Percentiles rank a stretch among this genome's conserved stretches.
Evolutionary conservation across 2,888 invertebrate genomes (phyloP).

Genomic region (Lycocerus yunnanus): DNA sequence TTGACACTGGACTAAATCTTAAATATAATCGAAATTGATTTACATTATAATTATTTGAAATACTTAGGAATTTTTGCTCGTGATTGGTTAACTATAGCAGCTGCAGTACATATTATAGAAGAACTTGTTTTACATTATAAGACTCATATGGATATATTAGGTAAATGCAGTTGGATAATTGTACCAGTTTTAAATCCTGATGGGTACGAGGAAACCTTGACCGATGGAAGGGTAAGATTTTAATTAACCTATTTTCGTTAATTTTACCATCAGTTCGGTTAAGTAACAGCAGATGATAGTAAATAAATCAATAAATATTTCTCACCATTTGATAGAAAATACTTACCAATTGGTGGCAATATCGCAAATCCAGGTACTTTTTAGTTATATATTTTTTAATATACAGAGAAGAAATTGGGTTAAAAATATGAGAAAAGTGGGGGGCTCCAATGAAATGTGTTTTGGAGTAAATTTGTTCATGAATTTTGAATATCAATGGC

Average conservation of each 20-base stretch:
- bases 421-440: background rate
- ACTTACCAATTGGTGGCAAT: no score
- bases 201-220: background rate
- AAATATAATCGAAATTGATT: background rate
- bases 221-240: background rate
- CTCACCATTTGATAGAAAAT: no score
- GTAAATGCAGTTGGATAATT: background rate
- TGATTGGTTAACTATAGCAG: slow-evolving; percentile 5
- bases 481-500: slow-evolving; percentile 10
- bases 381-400: background rate
- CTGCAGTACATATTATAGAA: background rate
- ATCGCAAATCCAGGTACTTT: no score
- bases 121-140: background rate
- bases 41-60: background rate
- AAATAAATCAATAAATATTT: no score
- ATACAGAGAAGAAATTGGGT: slow-evolving; percentile 1
- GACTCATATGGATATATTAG: background rate
- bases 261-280: no score
- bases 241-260: no score
- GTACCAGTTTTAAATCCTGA: slow-evolving; percentile 9
- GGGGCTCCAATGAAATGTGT: background rate
- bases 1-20: no score
- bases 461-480: background rate
- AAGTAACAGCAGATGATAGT: no score
- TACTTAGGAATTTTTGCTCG: background rate